phyloP scores from a whole-genome alignment of 2,888 invertebrate species.

The Apamea epomidion region DNA sequence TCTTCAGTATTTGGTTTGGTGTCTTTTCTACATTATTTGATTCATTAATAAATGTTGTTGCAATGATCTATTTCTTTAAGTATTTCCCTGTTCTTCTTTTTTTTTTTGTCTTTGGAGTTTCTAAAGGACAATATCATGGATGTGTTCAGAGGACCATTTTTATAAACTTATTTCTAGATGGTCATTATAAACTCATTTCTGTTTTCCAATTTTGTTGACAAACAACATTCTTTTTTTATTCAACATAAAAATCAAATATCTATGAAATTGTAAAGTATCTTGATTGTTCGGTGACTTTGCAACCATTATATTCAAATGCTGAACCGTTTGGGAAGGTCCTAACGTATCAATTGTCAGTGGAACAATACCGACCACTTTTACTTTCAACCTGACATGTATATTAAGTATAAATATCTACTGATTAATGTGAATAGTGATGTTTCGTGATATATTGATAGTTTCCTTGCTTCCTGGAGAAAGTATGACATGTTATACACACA shows the following conservation, averaged over 20 bases:
- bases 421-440: conserved; percentile 35
- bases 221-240: background rate
- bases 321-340: conserved; percentile 52
- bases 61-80: background rate
- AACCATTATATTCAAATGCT: conserved; percentile 56
- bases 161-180: background rate
- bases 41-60: background rate
- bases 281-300: conserved; percentile 21
- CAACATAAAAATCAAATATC: conserved; percentile 18
- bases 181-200: background rate
- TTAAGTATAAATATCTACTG: conserved; percentile 47
- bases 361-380: conserved; percentile 64
- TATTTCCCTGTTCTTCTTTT: no score
- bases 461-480: conserved; percentile 44
- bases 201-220: background rate
- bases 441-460: conserved; percentile 39
- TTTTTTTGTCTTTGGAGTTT: background rate
- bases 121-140: background rate
- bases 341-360: conserved; percentile 53
- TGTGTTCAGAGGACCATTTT: background rate
- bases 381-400: conserved; percentile 60
- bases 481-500: background rate
- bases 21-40: background rate
- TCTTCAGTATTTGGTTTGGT: conserved; percentile 16
- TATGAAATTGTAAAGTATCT: conserved; percentile 22